A percentile compares a stretch with the other conserved stretches of the same genome.
Conservation (phyloP, 2,888 invertebrate species). For the Podotricha telesiphe region DNA sequence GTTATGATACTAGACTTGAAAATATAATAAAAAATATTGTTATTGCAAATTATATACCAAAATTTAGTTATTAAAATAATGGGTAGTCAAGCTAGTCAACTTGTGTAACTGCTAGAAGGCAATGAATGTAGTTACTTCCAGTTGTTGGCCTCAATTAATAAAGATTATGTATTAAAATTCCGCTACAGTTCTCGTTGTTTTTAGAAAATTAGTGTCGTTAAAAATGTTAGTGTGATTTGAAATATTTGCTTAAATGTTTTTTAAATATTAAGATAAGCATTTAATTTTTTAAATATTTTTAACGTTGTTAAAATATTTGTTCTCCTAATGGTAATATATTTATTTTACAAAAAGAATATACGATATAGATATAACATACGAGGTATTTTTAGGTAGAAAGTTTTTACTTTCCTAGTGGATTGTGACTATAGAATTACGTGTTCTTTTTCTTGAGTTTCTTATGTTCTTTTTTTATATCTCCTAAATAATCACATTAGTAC, state of each 20-base stretch:
- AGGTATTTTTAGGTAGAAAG: neutral
- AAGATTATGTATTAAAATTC: constrained; percentile 68
- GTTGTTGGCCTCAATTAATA: constrained; percentile 74
- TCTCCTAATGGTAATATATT: too few relatives aligned
- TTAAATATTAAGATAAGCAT: too few relatives aligned
- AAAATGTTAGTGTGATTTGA: constrained; percentile 11
- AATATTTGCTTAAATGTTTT: neutral
- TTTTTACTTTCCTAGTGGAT: neutral
- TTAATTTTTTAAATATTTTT: too few relatives aligned
- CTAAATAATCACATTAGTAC: too few relatives aligned
- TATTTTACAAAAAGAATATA: too few relatives aligned
- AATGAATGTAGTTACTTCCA: constrained; percentile 68
- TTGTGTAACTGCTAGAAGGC: constrained; percentile 54
- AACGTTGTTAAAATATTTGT: too few relatives aligned
- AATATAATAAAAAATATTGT: neutral
- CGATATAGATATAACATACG: neutral
- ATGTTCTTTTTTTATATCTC: too few relatives aligned
- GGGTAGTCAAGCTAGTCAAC: constrained; percentile 23
- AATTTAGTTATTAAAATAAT: constrained; percentile 10
- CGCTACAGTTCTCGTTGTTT: constrained; percentile 50
- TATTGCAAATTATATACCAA: neutral
- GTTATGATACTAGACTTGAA: neutral
- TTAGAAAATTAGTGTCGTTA: constrained; percentile 32
- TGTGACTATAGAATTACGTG: too few relatives aligned
- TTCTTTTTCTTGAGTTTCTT: too few relatives aligned